phyloP scores from a whole-genome alignment of 2,113 vertebrate species.

The Collichthys lucidus region DNA sequence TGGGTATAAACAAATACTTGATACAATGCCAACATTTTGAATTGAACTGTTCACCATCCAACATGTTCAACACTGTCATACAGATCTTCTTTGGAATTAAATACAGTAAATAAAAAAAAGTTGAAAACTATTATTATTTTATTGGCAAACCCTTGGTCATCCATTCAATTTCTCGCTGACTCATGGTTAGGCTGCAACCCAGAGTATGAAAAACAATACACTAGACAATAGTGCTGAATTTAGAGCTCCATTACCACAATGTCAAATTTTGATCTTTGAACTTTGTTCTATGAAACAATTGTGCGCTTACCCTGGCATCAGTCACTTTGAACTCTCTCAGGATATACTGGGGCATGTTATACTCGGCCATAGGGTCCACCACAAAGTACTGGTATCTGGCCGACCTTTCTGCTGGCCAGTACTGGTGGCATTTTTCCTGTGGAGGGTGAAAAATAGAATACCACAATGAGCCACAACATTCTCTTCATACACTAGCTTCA shows the following conservation, averaged over 20 bases:
- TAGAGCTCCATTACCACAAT: conserved; percentile 9
- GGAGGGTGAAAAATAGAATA: conserved; percentile 44
- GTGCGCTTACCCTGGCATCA: conserved; percentile 93
- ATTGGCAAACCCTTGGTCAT: neutral
- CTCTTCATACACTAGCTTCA: conserved; percentile 24
- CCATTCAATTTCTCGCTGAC: neutral
- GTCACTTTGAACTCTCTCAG: conserved; percentile 99
- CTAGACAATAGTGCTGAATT: conserved; percentile 3
- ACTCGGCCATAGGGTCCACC: conserved; percentile 99
- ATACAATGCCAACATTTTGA: conserved; percentile 39
- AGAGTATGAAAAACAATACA: conserved; percentile 17
- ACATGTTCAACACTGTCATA: conserved; percentile 29
- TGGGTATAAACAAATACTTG: conserved; percentile 67
- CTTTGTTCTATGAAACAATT: neutral
- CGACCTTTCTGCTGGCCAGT: conserved; percentile 98
- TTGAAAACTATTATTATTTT: neutral
- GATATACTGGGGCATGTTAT: conserved; percentile 99
- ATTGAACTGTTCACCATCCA: conserved; percentile 25
- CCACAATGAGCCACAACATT: conserved; percentile 54
- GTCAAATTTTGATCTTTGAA: conserved; percentile 12
- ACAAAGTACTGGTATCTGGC: conserved; percentile 99
- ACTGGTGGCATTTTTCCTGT: conserved; percentile 99
- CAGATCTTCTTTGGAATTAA: conserved; percentile 8
- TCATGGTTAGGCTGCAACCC: neutral
- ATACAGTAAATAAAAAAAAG: neutral